Conservation (phyloP, 2,888 invertebrate species). For the Drosophila rellima region DNA sequence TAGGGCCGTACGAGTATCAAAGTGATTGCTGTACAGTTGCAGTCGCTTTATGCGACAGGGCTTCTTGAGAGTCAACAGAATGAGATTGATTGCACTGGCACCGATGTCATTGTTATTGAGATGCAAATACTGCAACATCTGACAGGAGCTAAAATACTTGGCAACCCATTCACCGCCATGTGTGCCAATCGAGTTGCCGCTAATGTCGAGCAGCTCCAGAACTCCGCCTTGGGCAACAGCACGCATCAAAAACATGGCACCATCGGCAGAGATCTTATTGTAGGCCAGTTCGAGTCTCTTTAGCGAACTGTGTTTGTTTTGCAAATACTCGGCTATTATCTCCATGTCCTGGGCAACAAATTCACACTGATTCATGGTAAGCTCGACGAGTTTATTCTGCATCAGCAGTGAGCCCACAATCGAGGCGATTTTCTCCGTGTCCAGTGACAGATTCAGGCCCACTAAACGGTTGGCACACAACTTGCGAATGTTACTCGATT, state of each 20-base stretch:
- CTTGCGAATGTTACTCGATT: constrained; percentile 67
- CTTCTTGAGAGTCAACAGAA: constrained; percentile 81
- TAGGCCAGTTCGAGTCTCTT: constrained; percentile 69
- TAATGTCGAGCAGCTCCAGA: constrained; percentile 76
- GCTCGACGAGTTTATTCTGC: constrained; percentile 76
- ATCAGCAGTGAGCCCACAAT: constrained; percentile 76
- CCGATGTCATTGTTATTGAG: constrained; percentile 79
- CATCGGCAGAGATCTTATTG: constrained; percentile 80
- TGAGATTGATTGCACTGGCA: constrained; percentile 62
- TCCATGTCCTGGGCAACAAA: constrained; percentile 81
- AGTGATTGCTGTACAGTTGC: constrained; percentile 79
- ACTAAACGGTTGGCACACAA: constrained; percentile 76
- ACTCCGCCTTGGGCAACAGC: constrained; percentile 60
- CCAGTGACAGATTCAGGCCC: constrained; percentile 61
- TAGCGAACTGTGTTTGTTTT: constrained; percentile 43
- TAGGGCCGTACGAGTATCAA: constrained; percentile 62
- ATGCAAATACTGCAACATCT: constrained; percentile 70
- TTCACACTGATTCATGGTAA: constrained; percentile 81
- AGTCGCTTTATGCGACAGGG: constrained; percentile 66
- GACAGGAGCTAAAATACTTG: constrained; percentile 69
- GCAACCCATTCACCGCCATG: constrained; percentile 83
- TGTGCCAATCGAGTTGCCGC: constrained; percentile 75
- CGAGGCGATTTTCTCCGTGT: constrained; percentile 74
- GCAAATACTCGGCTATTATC: constrained; percentile 78
- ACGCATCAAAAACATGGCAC: constrained; percentile 72